Base-by-base conservation (phyloP, 2,113 vertebrate genomes). In the Prietella phreatophila region DNA sequence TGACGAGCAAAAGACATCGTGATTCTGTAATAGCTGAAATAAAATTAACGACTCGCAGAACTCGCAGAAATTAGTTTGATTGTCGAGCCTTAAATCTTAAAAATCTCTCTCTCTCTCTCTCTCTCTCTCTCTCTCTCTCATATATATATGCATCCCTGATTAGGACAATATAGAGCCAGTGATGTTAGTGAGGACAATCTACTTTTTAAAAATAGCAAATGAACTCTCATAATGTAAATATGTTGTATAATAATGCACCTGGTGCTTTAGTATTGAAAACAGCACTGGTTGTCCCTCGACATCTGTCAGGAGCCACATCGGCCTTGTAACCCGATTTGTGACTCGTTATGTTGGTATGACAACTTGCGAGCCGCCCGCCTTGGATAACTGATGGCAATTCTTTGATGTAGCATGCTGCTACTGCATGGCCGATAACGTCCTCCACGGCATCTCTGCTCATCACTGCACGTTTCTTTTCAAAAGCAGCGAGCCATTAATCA, bases 311-410 rank as follows among this genome's bases (percentile, higher is more conserved):
- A 88, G 69, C 82, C 82, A 69, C 25, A 73, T 79, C 73, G 50
- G 73, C 82, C 56, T 79, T 33, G 65, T 79, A 84, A 88, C 42
- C 71, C 73, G 79, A 84, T 88, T 88, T 69, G 87, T 33, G 65
- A 79, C 82, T 50, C 58, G 80, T 83, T n/a, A 25, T 47, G 42
- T 7, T 7, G 42, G 60, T 53, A 71, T 84, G 84, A 88, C 84
- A 86, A 73, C 15, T 53, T 53, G 30, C 22, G 67, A 79, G 60
- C 53, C 56, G 30, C 10, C n/a, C 65, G 30, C 10, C 81, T 79
- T 20, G 69, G 65, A 10, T 22, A 33, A 27, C 60, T 75, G 63
- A 75, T 50, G 63, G 84, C 89, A 88, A 81, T 75, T 65, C 76
- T 50, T 84, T 36, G 80, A 39, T 22, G 71, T 33, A 25, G 58